Base-by-base conservation (phyloP, 2,888 invertebrate genomes). In the Microctonus aethiopoides region DNA sequence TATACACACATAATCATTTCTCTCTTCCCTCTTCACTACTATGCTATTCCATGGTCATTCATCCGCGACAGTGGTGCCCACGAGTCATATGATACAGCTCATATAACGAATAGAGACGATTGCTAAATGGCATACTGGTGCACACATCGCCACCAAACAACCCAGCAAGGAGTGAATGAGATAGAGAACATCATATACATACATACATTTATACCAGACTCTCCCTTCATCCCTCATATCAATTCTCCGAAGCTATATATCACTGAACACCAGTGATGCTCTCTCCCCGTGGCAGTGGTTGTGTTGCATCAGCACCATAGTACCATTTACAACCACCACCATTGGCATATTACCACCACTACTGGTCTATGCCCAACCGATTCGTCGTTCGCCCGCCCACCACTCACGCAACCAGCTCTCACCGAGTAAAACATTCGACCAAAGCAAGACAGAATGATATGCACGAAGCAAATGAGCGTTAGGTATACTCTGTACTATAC, bases 81-180 rank as follows among this genome's bases (percentile, higher is more conserved):
- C 56, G 59, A 51, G 69, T 69, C 59, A 36, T 64, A 36, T 64
- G 68, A 63, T 63, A 29, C 59, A 22, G 60, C 34, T 69, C 57
- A 59, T 52, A 41, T 51, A 11, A 20, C 29, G 65, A 65, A 61
- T 59, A 61, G 65, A 61, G 26, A 52, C 61, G 60, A 70, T 66
- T 59, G 41, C 69, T 69, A 69, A 70, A 66, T 65, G 70, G 65
- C 61, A 52, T 36, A 70, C 65, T 51, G 60, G 7, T 29, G 29
- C 29, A 29, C 29, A 29, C 3, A 29, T 7, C 29, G 29, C 7
- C 7, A 3, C 29, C 29, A 11, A 54, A 24, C 57, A 54, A 65
- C 22, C 56, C 56, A 36, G 54, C 22, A 39, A 54, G 34, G 20
- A 29, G 29, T 24, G 54, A 29, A 24, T 13, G 34, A 54, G 64